These are phyloP conservation scores for Petrolisthes manimaculis DNA, from an alignment of 2,888 invertebrate genomes.

Conservation along the genomic window DNA sequence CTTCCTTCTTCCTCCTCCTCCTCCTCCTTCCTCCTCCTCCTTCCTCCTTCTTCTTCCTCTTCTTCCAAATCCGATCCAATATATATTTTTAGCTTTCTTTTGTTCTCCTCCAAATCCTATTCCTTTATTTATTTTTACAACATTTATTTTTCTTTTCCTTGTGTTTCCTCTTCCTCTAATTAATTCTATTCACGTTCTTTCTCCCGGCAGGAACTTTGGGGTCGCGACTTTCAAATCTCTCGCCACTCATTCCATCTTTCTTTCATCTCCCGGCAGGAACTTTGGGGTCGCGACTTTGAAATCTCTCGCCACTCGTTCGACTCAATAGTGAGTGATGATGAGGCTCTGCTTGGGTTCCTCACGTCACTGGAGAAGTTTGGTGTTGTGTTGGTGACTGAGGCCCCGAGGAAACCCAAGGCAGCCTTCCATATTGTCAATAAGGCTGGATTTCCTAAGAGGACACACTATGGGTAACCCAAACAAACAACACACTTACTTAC, in stretches of 20 bases:
- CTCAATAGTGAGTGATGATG: constrained; percentile 37
- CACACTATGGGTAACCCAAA: constrained; percentile 64
- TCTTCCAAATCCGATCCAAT: too few relatives aligned
- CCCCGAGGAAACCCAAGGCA: constrained; percentile 53
- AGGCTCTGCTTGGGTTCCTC: constrained; percentile 49
- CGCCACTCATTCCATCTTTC: constrained; percentile 35
- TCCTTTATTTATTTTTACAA: neutral
- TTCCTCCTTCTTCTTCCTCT: too few relatives aligned
- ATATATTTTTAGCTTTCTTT: too few relatives aligned
- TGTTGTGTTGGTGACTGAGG: constrained; percentile 36
- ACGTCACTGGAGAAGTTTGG: constrained; percentile 50
- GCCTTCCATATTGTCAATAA: constrained; percentile 44
- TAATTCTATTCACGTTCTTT: neutral
- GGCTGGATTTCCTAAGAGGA: constrained; percentile 57
- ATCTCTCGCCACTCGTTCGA: constrained; percentile 34
- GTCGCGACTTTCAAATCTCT: constrained; percentile 20
- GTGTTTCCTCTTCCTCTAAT: too few relatives aligned
- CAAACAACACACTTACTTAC: too few relatives aligned
- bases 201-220: constrained; percentile 59
- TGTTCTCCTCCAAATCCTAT: neutral
- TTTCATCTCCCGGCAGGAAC: constrained; percentile 38
- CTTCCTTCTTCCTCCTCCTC: too few relatives aligned
- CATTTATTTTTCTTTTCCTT: neutral
- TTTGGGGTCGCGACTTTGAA: constrained; percentile 43
- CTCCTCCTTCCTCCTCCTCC: too few relatives aligned